Conservation (phyloP, 2,888 invertebrate genomes). For the Mythimna pallens region DNA sequence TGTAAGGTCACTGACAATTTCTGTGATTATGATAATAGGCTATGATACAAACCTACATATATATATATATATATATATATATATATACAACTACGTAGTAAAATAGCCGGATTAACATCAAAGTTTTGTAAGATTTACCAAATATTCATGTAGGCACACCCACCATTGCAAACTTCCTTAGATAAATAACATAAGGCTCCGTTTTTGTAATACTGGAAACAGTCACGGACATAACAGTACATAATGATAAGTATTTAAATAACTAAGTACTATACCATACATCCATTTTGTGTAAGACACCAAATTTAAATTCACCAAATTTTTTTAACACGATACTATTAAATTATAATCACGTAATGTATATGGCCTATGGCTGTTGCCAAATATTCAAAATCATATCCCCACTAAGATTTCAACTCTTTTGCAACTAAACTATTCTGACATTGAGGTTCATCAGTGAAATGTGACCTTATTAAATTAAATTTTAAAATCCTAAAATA, state of each 20-base stretch:
- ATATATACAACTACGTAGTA: slow-evolving; percentile 20
- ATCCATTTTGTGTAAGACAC: slow-evolving; percentile 9
- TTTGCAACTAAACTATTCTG: slow-evolving; percentile 44
- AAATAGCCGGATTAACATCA: slow-evolving; percentile 35
- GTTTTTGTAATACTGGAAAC: slow-evolving; percentile 47
- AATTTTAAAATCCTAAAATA: slow-evolving; percentile 13
- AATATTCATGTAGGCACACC: slow-evolving; percentile 38
- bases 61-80: slow-evolving; percentile 22
- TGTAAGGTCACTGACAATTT: slow-evolving; percentile 28
- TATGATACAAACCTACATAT: slow-evolving; percentile 24
- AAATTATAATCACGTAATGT: slow-evolving; percentile 11
- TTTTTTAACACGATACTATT: slow-evolving; percentile 10
- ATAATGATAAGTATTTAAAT: slow-evolving; percentile 10
- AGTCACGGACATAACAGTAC: slow-evolving; percentile 29
- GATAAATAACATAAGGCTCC: slow-evolving; percentile 26
- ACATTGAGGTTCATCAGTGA: slow-evolving; percentile 36
- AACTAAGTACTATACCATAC: not conserved
- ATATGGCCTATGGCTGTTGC: slow-evolving; percentile 14
- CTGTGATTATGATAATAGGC: slow-evolving; percentile 28
- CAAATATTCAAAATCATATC: slow-evolving; percentile 21
- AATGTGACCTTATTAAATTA: slow-evolving; percentile 32
- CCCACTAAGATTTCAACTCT: slow-evolving; percentile 29
- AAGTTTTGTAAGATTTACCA: slow-evolving; percentile 50
- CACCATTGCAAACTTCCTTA: slow-evolving; percentile 44
- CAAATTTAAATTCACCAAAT: slow-evolving; percentile 1